phyloP scores from a whole-genome alignment of 2,113 vertebrate genomes.

The Plotosus lineatus region DNA sequence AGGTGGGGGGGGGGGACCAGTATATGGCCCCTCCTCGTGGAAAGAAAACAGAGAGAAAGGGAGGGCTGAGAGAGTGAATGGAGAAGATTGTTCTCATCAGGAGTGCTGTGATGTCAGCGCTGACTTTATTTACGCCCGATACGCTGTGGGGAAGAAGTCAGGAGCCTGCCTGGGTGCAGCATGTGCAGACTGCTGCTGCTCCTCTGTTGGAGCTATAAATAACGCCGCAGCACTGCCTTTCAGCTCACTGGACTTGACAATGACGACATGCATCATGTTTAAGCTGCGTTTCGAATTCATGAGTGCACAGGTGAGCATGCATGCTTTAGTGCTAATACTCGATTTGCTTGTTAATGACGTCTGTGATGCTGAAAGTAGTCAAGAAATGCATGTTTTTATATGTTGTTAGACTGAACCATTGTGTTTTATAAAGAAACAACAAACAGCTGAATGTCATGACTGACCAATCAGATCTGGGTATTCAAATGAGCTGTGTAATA shows the following conservation, averaged over 20 bases:
- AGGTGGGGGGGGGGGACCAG: slow-evolving; percentile 6
- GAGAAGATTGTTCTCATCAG: slow-evolving; percentile 5
- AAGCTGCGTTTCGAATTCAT: slow-evolving; percentile 15
- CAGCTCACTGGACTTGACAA: slow-evolving; percentile 8
- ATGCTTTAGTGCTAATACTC: slow-evolving; percentile 5
- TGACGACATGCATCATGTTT: slow-evolving; percentile 31
- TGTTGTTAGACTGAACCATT: no score
- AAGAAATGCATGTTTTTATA: no score
- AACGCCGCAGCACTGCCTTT: slow-evolving; percentile 35
- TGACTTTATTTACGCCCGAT: slow-evolving; percentile 46
- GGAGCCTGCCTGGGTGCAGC: slow-evolving; percentile 29
- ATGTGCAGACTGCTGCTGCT: slow-evolving; percentile 30
- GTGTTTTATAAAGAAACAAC: no score
- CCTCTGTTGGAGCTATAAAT: slow-evolving; percentile 48
- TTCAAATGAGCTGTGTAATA: background rate
- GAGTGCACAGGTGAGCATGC: slow-evolving; percentile 22
- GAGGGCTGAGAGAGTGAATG: slow-evolving; percentile 13
- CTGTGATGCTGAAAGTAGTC: no score
- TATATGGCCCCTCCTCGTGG: slow-evolving; percentile 31
- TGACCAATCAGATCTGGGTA: no score
- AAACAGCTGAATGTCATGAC: no score
- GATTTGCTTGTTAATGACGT: background rate
- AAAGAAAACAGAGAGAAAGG: slow-evolving; percentile 1
- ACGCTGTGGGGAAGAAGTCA: slow-evolving; percentile 35
- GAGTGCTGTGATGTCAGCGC: slow-evolving; percentile 35